phyloP scores from a whole-genome alignment of 2,888 invertebrate genomes.

The Hemicrepidius hirtus region DNA sequence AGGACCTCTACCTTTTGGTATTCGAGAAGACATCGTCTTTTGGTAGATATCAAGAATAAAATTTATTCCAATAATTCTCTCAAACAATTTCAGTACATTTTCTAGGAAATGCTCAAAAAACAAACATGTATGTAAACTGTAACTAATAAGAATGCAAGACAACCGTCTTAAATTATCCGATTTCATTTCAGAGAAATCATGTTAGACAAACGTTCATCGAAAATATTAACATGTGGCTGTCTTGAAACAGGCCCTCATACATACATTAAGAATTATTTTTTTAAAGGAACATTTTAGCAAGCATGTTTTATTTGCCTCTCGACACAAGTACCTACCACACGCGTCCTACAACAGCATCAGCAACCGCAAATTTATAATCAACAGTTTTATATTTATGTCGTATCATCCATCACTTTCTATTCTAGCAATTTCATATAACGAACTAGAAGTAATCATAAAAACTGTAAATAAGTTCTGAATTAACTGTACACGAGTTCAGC shows the following conservation, averaged over 20 bases:
- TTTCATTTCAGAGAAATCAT: no score
- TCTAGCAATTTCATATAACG: slow-evolving; percentile 1
- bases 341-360: slow-evolving; percentile 11
- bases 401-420: slow-evolving; percentile 25
- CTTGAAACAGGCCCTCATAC: slow-evolving; percentile 4
- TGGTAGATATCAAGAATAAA: no score
- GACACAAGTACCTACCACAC: slow-evolving; percentile 16
- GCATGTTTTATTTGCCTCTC: slow-evolving; percentile 6
- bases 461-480: slow-evolving; percentile 55
- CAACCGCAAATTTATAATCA: neutral
- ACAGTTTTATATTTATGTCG: slow-evolving; percentile 11
- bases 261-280: neutral
- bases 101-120: no score
- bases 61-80: no score
- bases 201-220: no score
- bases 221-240: neutral
- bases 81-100: no score
- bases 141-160: no score
- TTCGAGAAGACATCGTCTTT: no score
- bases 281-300: neutral
- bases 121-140: no score
- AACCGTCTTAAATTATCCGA: no score
- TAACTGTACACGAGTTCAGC: slow-evolving; percentile 58
- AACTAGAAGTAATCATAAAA: slow-evolving; percentile 17
- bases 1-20: no score